Evolutionary conservation across 2,113 vertebrate species (phyloP).

Genomic region (Lichenostomus cassidix): DNA sequence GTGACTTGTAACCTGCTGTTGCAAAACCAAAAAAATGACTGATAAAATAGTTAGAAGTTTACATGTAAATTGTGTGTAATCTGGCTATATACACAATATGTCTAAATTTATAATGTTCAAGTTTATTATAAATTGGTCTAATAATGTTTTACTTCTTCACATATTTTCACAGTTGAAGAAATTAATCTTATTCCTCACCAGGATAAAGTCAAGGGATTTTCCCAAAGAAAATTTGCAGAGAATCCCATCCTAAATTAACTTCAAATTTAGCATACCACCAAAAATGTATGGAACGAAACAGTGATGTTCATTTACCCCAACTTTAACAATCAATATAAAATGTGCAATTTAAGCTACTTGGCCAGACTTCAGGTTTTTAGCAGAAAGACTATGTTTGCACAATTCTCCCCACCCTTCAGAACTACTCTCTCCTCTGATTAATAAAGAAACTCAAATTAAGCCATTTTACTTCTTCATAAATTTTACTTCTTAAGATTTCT

Average conservation of each 20-base stretch:
- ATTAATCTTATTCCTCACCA: not conserved
- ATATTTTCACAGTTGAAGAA: not conserved
- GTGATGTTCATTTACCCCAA: fast-evolving
- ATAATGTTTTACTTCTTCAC: not conserved
- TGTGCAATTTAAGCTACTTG: not conserved
- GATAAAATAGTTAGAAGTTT: not conserved
- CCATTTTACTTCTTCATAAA: not conserved
- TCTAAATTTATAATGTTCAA: not conserved
- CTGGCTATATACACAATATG: not conserved
- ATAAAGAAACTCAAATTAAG: not conserved
- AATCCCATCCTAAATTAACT: not conserved
- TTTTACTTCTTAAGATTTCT: not conserved
- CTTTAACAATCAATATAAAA: not conserved
- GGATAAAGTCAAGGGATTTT: not conserved
- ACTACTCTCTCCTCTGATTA: not conserved
- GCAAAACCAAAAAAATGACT: not conserved
- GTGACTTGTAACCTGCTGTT: not conserved
- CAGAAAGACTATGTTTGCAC: not conserved
- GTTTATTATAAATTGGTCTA: not conserved
- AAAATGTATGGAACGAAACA: not conserved
- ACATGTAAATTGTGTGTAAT: not conserved
- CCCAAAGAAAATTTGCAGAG: not conserved
- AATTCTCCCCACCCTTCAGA: not conserved
- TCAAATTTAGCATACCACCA: not conserved
- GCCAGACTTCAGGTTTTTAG: not conserved